Base-by-base conservation (phyloP, 2,888 invertebrate species). In the Pristionchus fissidentatus region DNA sequence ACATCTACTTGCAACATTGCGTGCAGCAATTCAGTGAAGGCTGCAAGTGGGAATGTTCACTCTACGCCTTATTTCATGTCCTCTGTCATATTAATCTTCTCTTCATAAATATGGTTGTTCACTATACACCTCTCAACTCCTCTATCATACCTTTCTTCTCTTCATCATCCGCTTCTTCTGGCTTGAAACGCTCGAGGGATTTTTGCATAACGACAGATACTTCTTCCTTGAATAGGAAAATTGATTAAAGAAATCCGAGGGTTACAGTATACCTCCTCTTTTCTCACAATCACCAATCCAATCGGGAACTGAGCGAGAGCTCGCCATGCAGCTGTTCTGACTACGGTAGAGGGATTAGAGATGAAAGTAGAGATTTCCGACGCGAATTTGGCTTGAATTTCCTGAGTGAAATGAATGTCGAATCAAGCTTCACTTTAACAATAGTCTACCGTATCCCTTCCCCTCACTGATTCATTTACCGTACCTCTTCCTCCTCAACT, bases 401-500 rank as follows among this genome's bases (percentile, higher is more conserved):
- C 79, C 79, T 80, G n/a, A n/a, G n/a, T n/a, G n/a, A n/a, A n/a
- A n/a, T n/a, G n/a, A n/a, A n/a, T n/a, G n/a, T 5, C 15, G 38
- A 15, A 35, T 60, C 60, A n/a, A 26, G 8, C 60, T 15, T 15
- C 26, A 60, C 8, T 60, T n/a, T n/a, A 15, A 15, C 60, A 60
- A 15, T n/a, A 60, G 26, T n/a, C 8, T 26, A 60, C n/a, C n/a
- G n/a, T n/a, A n/a, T n/a, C n/a, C n/a, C n/a, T n/a, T n/a, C n/a
- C n/a, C n/a, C 66, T 38, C 22, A 38, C 32, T 38, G 35, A 15
- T 29, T 66, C 3, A n/a, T 10, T n/a, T 73, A 35, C 2, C 52
- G 0, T n/a, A 80, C 79, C 43, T 80, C 41, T 32, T 80, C 79
- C 4, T 80, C 79, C n/a, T 80, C 55, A 10, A 55, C 43, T n/a